Percentiles rank a stretch among this genome's conserved stretches.
Conservation (phyloP, 1,140 invertebrate genomes). For the Zaprionus tsacasi region DNA sequence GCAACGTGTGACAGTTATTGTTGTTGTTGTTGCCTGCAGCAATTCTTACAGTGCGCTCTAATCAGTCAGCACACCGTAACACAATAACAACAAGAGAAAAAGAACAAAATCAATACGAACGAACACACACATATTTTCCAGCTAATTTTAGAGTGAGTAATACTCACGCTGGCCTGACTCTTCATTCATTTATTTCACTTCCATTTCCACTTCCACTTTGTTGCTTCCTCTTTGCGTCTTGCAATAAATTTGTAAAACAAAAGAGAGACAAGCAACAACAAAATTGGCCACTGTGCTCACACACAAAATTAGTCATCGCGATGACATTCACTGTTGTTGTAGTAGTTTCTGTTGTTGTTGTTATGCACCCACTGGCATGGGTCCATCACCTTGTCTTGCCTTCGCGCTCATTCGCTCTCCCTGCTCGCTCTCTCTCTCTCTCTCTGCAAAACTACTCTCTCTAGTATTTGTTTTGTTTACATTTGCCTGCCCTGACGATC, state of each 20-base stretch:
- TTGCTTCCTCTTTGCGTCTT: slow-evolving; percentile 61
- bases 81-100: slow-evolving; percentile 1
- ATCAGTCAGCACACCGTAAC: slow-evolving; percentile 13
- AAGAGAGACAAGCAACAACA: slow-evolving; percentile 40
- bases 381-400: slow-evolving; percentile 64
- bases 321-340: slow-evolving; percentile 24
- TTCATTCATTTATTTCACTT: slow-evolving; percentile 30
- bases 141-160: slow-evolving; percentile 65
- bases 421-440: not conserved
- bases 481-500: slow-evolving; percentile 60
- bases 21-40: slow-evolving; percentile 2
- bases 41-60: slow-evolving; percentile 22
- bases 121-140: slow-evolving; percentile 38
- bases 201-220: slow-evolving; percentile 74
- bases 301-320: slow-evolving; percentile 68
- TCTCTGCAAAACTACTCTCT: slow-evolving; percentile 9
- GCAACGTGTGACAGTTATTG: slow-evolving; percentile 36
- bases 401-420: slow-evolving; percentile 1
- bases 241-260: slow-evolving; percentile 54
- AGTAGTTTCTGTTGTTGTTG: slow-evolving; percentile 6
- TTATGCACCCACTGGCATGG: slow-evolving; percentile 67
- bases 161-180: slow-evolving; percentile 15
- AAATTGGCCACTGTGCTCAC: slow-evolving; percentile 31
- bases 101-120: too few relatives aligned
- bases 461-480: slow-evolving; percentile 68